phyloP scores from a whole-genome alignment of 2,888 invertebrate genomes.

The Eupelmus urozonus region DNA sequence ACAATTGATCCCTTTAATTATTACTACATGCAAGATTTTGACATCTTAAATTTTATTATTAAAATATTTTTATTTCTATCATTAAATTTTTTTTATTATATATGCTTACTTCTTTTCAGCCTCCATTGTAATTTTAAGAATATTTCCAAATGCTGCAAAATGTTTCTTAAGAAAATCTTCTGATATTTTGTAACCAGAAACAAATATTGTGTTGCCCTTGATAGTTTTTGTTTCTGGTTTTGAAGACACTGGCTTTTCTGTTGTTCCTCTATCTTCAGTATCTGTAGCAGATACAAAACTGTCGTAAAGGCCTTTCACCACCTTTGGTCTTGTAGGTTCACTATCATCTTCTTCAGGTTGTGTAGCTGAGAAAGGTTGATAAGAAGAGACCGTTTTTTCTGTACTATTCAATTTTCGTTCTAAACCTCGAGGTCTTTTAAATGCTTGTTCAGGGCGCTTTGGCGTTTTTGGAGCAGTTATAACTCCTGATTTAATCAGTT shows the following conservation, averaged over 20 bases:
- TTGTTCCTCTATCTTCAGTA: conserved; percentile 80
- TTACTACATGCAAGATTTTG: too few species aligned
- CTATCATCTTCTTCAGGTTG: conserved; percentile 84
- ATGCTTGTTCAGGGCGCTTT: conserved; percentile 92
- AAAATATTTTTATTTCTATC: too few species aligned
- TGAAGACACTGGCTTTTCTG: conserved; percentile 75
- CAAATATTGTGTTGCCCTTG: conserved; percentile 90
- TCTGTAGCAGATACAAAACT: conserved; percentile 86
- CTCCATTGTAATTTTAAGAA: conserved; percentile 90
- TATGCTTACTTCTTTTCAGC: conserved; percentile 85
- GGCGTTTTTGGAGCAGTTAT: conserved; percentile 91
- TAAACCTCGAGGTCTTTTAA: conserved; percentile 90
- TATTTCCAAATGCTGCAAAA: conserved; percentile 86
- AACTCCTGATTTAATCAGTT: conserved; percentile 95
- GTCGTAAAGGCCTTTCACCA: conserved; percentile 83
- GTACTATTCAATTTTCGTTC: conserved; percentile 88
- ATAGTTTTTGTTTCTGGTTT: conserved; percentile 82
- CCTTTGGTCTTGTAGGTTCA: conserved; percentile 80
- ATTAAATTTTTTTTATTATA: conserved; percentile 30
- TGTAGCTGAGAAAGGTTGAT: conserved; percentile 94
- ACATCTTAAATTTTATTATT: too few species aligned
- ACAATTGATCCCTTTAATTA: too few species aligned
- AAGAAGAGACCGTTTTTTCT: conserved; percentile 88
- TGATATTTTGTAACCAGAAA: conserved; percentile 87
- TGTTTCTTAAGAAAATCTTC: conserved; percentile 88